A percentile compares a stretch with the other conserved stretches of the same genome.
phyloP scores from a whole-genome alignment of 2,888 invertebrate species.

The Muscina levida region DNA sequence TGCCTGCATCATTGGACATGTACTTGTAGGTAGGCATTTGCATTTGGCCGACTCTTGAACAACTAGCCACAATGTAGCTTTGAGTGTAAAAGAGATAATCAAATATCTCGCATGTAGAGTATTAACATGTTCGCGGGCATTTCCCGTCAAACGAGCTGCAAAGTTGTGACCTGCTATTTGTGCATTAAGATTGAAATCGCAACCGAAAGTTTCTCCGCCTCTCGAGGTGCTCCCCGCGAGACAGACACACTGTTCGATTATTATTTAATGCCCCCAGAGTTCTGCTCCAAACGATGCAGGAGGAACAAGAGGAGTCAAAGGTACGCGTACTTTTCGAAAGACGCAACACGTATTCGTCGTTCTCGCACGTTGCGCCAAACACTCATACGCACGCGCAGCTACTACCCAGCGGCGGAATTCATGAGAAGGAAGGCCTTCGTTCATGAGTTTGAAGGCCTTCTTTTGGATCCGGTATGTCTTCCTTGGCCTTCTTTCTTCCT shows the following conservation, averaged over 20 bases:
- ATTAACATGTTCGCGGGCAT: slow-evolving; percentile 66
- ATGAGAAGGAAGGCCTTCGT: neutral
- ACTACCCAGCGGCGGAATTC: no score
- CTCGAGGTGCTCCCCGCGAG: slow-evolving; percentile 50
- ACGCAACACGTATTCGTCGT: neutral
- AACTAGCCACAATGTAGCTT: neutral
- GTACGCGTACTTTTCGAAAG: no score
- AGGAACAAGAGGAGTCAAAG: no score
- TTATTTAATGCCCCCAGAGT: slow-evolving; percentile 47
- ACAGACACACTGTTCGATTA: slow-evolving; percentile 58
- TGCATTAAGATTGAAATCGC: slow-evolving; percentile 68
- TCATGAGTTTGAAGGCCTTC: no score
- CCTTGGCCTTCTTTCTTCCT: no score
- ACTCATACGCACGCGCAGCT: no score
- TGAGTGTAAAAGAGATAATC: slow-evolving; percentile 65
- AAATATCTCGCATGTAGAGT: slow-evolving; percentile 41
- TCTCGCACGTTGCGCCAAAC: neutral
- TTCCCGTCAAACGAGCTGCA: slow-evolving; percentile 69
- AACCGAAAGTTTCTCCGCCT: slow-evolving; percentile 64
- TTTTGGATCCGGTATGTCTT: no score
- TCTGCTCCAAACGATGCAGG: no score
- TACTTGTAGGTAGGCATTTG: no score
- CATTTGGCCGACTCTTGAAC: neutral
- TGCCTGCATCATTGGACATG: no score
- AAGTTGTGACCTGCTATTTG: slow-evolving; percentile 69